phyloP scores from a whole-genome alignment of 2,113 vertebrate genomes.

The Chitala chitala region DNA sequence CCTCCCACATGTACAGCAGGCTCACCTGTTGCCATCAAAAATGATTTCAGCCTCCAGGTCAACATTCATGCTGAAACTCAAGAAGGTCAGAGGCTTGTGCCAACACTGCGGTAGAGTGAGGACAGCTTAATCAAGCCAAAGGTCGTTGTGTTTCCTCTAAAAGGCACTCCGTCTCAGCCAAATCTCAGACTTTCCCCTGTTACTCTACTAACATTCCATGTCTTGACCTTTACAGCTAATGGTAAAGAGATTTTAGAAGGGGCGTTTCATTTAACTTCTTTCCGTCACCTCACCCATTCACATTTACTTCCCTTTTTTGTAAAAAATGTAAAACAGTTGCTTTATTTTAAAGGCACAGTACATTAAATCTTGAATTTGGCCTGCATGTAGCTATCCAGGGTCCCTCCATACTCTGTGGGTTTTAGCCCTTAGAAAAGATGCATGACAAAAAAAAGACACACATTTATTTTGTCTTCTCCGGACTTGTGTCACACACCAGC shows the following conservation, averaged over 20 bases:
- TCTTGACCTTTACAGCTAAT: background rate
- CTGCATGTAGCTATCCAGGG: too few relatives aligned
- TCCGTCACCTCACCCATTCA: too few relatives aligned
- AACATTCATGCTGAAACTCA: background rate
- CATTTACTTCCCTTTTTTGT: too few relatives aligned
- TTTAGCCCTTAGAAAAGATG: too few relatives aligned
- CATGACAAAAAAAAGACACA: too few relatives aligned
- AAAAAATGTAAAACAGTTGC: too few relatives aligned
- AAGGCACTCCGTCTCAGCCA: background rate
- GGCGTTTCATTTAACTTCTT: too few relatives aligned
- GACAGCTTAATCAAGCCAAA: slow-evolving; percentile 11
- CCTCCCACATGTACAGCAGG: background rate
- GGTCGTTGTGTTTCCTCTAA: background rate
- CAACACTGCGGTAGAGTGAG: background rate
- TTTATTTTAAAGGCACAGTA: too few relatives aligned
- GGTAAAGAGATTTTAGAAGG: background rate
- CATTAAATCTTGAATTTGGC: too few relatives aligned
- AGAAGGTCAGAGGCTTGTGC: background rate
- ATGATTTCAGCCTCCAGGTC: background rate
- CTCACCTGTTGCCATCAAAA: background rate
- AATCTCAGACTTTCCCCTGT: background rate
- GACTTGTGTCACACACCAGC: background rate
- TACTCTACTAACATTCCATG: background rate
- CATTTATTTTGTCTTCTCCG: too few relatives aligned
- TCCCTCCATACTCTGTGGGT: too few relatives aligned